These are phyloP conservation scores for Strix aluco DNA, from an alignment of 2,113 vertebrate species.

Conservation along the genomic window DNA sequence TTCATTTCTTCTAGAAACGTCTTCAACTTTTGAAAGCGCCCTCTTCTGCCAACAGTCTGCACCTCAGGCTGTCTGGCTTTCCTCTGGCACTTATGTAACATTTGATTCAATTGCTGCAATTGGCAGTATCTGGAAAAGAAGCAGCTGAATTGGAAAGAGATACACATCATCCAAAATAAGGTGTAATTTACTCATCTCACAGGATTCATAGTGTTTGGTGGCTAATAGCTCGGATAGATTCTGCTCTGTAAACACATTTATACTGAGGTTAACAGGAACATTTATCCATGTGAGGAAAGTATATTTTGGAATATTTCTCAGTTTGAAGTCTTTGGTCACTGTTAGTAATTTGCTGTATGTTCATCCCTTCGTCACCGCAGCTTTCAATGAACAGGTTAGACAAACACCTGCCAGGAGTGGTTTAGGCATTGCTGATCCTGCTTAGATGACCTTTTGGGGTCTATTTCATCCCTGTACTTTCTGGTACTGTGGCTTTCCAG, in stretches of 20 bases:
- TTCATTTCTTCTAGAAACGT: neutral
- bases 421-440: neutral
- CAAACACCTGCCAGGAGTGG: neutral
- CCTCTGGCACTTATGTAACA: neutral
- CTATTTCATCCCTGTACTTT: neutral
- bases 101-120: neutral
- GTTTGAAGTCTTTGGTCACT: neutral
- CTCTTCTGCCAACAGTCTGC: neutral
- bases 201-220: neutral
- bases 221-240: neutral
- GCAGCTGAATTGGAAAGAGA: neutral
- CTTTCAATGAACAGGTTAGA: neutral
- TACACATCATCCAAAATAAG: neutral
- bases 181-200: neutral
- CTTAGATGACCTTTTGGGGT: neutral
- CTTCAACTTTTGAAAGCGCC: neutral
- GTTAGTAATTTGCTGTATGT: neutral
- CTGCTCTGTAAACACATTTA: neutral
- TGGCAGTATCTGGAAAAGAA: neutral
- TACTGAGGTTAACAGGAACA: neutral
- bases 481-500: neutral
- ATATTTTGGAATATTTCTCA: neutral
- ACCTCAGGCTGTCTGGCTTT: neutral
- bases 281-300: neutral
- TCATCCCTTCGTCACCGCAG: neutral